A percentile compares a stretch with the other conserved stretches of the same genome.
Evolutionary conservation across 2,888 invertebrate genomes (phyloP).

Genomic region (Perizoma affinitatum): DNA sequence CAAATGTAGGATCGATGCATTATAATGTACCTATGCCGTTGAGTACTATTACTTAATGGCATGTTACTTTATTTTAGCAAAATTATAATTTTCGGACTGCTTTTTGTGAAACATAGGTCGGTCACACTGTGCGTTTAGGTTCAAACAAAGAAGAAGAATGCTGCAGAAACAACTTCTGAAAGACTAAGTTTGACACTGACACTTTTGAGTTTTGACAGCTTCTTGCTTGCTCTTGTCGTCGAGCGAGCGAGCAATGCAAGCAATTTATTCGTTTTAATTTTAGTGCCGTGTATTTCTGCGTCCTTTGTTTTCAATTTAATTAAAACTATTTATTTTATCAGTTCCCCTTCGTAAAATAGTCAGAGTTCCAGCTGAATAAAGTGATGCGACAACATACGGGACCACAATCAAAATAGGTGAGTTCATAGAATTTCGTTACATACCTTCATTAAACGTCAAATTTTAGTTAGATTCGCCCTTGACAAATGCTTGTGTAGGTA

Average conservation of each 20-base stretch:
- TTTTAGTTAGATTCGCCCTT: conserved; percentile 58
- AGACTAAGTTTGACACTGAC: too few species aligned
- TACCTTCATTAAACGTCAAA: conserved; percentile 41
- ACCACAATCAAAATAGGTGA: conserved; percentile 50
- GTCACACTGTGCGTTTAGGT: too few species aligned
- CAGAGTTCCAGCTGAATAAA: conserved; percentile 35
- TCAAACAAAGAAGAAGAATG: too few species aligned
- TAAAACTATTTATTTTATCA: too few species aligned
- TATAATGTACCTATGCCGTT: too few species aligned
- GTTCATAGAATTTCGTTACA: conserved; percentile 41
- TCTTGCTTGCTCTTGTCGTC: background rate
- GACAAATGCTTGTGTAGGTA: conserved; percentile 42
- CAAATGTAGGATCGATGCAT: too few species aligned
- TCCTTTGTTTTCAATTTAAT: conserved; percentile 45
- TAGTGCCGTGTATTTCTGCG: conserved; percentile 45
- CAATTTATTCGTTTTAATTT: conserved; percentile 38
- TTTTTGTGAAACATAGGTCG: too few species aligned
- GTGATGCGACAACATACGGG: conserved; percentile 37
- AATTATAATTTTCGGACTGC: too few species aligned
- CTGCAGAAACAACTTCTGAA: too few species aligned
- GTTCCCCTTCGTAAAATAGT: conserved; percentile 26
- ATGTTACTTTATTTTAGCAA: too few species aligned
- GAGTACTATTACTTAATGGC: too few species aligned
- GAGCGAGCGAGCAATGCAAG: conserved; percentile 29
- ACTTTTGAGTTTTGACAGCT: conserved; percentile 19